Evolutionary conservation across 2,797 vertebrate species (phyloP).

Genomic region (Halcyon chelicuti): DNA sequence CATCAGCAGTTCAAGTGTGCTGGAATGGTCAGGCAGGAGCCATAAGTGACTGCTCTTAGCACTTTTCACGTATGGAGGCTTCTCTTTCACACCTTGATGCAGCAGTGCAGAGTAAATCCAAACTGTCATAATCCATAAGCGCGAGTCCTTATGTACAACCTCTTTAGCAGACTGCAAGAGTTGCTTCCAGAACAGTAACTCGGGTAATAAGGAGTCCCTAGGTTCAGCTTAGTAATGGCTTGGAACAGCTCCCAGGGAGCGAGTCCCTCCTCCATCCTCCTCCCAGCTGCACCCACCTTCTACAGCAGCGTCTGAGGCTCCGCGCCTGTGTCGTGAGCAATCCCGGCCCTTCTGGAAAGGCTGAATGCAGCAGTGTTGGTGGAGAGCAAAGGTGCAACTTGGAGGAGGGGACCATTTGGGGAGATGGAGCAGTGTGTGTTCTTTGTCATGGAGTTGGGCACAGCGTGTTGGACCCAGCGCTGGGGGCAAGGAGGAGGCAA

Average conservation of each 20-base stretch:
- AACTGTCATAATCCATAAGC: neutral
- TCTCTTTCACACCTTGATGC: neutral
- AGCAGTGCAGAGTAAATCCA: neutral
- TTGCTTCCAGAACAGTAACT: conserved; percentile 8
- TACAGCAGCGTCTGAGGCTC: neutral
- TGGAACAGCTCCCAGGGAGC: neutral
- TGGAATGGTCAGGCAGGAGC: neutral
- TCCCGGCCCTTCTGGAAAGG: neutral
- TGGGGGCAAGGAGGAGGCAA: neutral
- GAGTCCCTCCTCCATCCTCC: neutral
- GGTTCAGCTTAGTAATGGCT: neutral
- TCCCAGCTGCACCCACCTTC: neutral
- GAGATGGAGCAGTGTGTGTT: rapidly evolving
- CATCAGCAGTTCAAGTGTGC: neutral
- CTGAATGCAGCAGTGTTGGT: neutral
- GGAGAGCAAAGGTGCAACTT: neutral
- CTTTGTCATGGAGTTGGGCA: rapidly evolving
- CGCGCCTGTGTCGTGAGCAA: neutral
- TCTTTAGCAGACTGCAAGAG: neutral
- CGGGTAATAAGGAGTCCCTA: neutral
- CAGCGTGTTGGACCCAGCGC: rapidly evolving
- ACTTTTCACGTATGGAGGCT: neutral
- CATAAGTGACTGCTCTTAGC: neutral
- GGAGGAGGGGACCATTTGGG: rapidly evolving
- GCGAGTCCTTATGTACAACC: neutral